phyloP scores from a whole-genome alignment of 2,888 invertebrate species.

The Phytoseiulus persimilis region DNA sequence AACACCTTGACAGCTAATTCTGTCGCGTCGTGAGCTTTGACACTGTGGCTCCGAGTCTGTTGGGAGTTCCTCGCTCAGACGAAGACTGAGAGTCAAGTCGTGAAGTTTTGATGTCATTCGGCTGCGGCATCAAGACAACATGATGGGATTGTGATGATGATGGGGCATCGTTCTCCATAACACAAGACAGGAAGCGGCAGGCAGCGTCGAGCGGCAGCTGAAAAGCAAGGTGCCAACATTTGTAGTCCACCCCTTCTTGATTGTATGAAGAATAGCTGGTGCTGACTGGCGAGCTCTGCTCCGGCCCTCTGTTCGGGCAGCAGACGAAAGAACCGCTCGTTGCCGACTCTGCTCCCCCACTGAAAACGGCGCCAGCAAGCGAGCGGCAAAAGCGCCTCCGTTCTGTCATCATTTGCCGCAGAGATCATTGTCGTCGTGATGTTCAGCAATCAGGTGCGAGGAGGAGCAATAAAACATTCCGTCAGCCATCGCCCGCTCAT shows the following conservation, averaged over 20 bases:
- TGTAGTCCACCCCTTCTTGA: not conserved
- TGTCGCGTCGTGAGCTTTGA: too few species aligned
- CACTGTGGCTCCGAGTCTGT: too few species aligned
- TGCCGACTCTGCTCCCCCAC: not conserved
- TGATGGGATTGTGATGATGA: not conserved
- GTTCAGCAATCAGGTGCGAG: not conserved
- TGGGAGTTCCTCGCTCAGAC: too few species aligned
- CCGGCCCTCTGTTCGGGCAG: not conserved
- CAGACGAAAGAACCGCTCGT: not conserved
- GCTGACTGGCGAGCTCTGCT: not conserved
- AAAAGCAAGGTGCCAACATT: slow-evolving; percentile 5
- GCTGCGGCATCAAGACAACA: not conserved
- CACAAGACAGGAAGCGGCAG: not conserved
- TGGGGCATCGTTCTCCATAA: not conserved
- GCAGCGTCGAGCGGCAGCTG: not conserved
- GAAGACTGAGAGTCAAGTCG: too few species aligned
- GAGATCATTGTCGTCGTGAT: not conserved
- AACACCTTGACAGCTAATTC: too few species aligned
- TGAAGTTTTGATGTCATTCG: not conserved
- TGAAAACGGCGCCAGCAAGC: not conserved
- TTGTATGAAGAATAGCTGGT: not conserved
- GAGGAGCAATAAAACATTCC: not conserved
- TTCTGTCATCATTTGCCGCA: not conserved
- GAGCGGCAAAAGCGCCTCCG: not conserved
- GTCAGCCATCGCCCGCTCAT: not conserved